phyloP scores from a whole-genome alignment of 2,888 invertebrate species.

The Toxonevra muliebris region DNA sequence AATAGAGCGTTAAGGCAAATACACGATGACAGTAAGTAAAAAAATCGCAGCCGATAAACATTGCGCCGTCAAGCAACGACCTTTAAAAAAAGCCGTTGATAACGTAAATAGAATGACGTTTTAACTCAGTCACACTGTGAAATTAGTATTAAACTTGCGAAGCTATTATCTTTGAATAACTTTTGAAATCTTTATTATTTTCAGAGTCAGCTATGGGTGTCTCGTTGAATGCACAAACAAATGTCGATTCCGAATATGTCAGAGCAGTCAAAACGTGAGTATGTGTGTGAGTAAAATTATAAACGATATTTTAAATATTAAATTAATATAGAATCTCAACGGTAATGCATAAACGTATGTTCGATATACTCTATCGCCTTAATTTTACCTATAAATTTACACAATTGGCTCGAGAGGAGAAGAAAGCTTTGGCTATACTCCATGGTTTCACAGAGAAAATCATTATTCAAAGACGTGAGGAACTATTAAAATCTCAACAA shows the following conservation, averaged over 20 bases:
- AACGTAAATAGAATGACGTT: too few species aligned
- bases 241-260: conserved; percentile 77
- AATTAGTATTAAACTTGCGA: background rate
- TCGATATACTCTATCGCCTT: conserved; percentile 60
- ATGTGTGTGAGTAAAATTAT: background rate
- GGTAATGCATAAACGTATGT: conserved; percentile 62
- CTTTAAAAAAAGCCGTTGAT: too few species aligned
- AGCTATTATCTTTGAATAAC: background rate
- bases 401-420: conserved; percentile 69
- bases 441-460: conserved; percentile 69
- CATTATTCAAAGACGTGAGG: conserved; percentile 66
- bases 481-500: conserved; percentile 50
- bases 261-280: conserved; percentile 76
- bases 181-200: conserved; percentile 40
- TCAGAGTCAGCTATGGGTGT: conserved; percentile 88
- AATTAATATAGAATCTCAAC: conserved; percentile 54
- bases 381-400: conserved; percentile 66
- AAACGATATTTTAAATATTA: background rate
- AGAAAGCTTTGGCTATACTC: conserved; percentile 65
- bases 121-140: background rate
- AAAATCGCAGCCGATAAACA: too few species aligned
- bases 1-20: too few species aligned
- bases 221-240: conserved; percentile 75
- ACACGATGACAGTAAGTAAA: too few species aligned
- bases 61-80: too few species aligned